Conservation (phyloP, 2,797 vertebrate genomes). For the Apogon hyalosoma region DNA sequence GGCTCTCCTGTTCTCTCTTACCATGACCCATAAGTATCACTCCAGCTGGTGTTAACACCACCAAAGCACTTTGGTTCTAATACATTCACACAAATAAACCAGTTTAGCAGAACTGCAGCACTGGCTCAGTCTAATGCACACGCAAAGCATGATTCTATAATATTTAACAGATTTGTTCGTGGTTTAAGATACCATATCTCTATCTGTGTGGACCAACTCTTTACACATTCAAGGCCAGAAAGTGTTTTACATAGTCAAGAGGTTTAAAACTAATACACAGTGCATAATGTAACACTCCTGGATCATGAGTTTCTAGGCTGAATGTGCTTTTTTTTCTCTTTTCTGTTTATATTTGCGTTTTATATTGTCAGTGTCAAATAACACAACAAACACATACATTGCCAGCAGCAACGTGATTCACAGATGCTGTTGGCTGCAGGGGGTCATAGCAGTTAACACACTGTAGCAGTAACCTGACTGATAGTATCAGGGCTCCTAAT, state of each 20-base stretch:
- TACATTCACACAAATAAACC: conserved; percentile 13
- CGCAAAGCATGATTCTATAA: background rate
- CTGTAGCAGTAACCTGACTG: conserved; percentile 36
- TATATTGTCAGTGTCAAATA: conserved; percentile 18
- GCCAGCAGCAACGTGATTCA: conserved; percentile 41
- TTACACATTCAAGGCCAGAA: background rate
- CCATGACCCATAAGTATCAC: conserved; percentile 22
- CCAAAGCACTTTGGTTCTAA: conserved; percentile 37
- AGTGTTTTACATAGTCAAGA: no score
- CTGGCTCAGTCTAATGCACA: background rate
- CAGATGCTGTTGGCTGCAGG: conserved; percentile 41
- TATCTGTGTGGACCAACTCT: conserved; percentile 10
- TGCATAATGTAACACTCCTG: background rate
- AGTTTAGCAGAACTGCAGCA: conserved; percentile 7
- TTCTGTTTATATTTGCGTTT: conserved; percentile 14
- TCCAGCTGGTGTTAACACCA: conserved; percentile 46
- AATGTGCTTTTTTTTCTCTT: background rate
- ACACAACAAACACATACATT: conserved; percentile 25
- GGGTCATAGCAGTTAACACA: conserved; percentile 21
- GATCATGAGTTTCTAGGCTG: background rate
- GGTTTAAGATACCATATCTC: background rate
- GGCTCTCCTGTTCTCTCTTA: conserved; percentile 13
- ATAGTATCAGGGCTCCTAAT: conserved; percentile 31
- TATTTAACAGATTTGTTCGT: conserved; percentile 12
- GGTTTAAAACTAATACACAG: background rate